Base-by-base conservation (phyloP, 2,797 vertebrate species). In the Enoplosus armatus region DNA sequence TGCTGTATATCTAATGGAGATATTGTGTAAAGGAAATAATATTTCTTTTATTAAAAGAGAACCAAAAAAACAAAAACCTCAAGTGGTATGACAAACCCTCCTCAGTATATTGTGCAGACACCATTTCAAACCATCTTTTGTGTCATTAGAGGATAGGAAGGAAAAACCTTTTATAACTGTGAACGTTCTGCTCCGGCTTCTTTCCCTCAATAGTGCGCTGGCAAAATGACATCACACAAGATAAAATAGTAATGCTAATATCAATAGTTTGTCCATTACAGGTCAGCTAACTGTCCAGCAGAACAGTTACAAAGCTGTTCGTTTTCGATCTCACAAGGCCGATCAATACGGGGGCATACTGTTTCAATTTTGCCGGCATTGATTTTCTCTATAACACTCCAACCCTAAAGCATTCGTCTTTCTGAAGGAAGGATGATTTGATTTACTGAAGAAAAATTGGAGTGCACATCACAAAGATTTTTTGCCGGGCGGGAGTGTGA, bases 361-460 rank as follows among this genome's bases (percentile, higher is more conserved):
- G 98, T 98, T 99, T 99, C 97, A 99, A 99, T 99, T 99, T 99
- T 97, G 96, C 96, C 91, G 83, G 94, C 96, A 99, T 99, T 97
- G 98, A 99, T 99, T 98, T 98, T 96, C 92, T 97, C 97, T 96
- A 96, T 97, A 97, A 97, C 96, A 96, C 97, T 96, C 95, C 96
- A 96, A 96, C 97, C 97, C 96, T 93, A 95, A 95, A 96, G 96
- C 98, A 99, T 99, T 97, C 95, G 96, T 99, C 98, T 99, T 98
- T 98, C 96, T 98, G 97, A 98, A 98, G 97, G 98, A 97, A 97
- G 97, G 97, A 98, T 98, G 98, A 99, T 99, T 99, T 99, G 98
- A 99, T 99, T 99, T 99, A 99, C 97, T 99, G 98, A 97, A 97
- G 97, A 99, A 99, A 99, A 99, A 99, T 99, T 98, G 97, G 96